phyloP scores from a whole-genome alignment of 2,113 vertebrate genomes.

The Lethenteron reissneri region DNA sequence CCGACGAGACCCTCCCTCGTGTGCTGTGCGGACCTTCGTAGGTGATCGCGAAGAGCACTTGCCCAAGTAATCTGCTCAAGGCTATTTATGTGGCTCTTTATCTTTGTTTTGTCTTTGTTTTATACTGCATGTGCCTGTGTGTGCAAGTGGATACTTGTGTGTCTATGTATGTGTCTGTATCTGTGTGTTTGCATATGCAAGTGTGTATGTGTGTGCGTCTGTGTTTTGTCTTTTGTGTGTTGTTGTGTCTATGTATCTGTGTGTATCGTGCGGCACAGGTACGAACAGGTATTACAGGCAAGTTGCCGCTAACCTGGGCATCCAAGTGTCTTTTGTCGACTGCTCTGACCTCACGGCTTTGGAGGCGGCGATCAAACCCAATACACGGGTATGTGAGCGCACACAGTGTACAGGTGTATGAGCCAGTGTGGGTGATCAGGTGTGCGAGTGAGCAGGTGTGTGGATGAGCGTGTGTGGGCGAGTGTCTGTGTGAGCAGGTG shows the following conservation, averaged over 20 bases:
- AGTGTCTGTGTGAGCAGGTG: too few relatives aligned
- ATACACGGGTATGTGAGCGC: constrained; percentile 45
- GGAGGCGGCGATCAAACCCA: constrained; percentile 43
- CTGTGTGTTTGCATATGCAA: background rate
- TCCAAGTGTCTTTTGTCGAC: constrained; percentile 46
- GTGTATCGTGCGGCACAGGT: constrained; percentile 23
- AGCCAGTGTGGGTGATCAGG: background rate
- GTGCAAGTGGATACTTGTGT: too few relatives aligned
- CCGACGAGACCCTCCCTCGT: too few relatives aligned
- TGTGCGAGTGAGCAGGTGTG: too few relatives aligned
- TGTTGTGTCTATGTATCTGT: too few relatives aligned
- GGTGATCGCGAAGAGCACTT: too few relatives aligned
- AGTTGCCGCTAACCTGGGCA: constrained; percentile 29
- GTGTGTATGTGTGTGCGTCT: background rate
- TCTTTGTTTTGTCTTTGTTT: too few relatives aligned
- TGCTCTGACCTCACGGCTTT: constrained; percentile 33
- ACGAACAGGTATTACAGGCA: constrained; percentile 56
- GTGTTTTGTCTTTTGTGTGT: background rate
- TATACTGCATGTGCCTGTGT: too few relatives aligned
- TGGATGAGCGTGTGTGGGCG: background rate
- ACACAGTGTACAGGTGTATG: background rate
- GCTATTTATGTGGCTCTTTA: too few relatives aligned
- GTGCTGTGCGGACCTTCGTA: too few relatives aligned
- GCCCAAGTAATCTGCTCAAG: too few relatives aligned
- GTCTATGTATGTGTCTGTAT: too few relatives aligned